Evolutionary conservation across 92 coral and sea anemone species (phyloP), one percentile per base, ranked within the genome.

Genomic region (Umimayanthus kanabou): DNA sequence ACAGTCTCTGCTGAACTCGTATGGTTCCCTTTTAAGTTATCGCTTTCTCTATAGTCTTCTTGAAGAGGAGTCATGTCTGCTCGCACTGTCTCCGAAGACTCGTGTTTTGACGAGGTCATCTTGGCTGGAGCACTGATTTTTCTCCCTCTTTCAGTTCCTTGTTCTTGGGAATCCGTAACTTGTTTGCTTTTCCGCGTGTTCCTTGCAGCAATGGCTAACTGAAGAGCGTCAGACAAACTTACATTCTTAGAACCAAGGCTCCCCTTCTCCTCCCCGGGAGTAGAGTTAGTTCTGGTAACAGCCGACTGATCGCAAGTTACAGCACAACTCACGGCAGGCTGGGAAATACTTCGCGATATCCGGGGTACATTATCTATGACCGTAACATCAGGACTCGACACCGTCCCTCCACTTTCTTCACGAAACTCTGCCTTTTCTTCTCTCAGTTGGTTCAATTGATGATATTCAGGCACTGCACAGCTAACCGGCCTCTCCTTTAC

Each of bases 171-270:
- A 29, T 29, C 49, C 28, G 61, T 55, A 16, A 29, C 37, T 23
- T 39, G 89, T 66, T 88, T 65, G 70, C 39, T 78, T 55, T 85
- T 89, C 85, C 88, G 90, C 47, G 71, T 92, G 23, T 84, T 84
- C 28, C 98, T 87, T 23, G 96, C 98, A 3, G 95, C 96, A 16
- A 95, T 94, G 25, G 96, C 98, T 76, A 84, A 88, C 43, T 95
- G 96, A 25, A 95, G 92, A 3, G 96, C 96, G 42, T 89, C 92
- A 15, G 98, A 94, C 58, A 93, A 76, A 71, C 84, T 89, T 8
- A 89, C 91, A 18, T 86, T 89, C 88, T 89, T 86, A 6, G 80
- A 10, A 61, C 45, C 50, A 5, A 49, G 70, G 43, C 42, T 64
- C 69, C 55, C 77, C 9, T 55, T 47, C 50, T 26, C 77, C 47